Percentiles rank a stretch among this genome's conserved stretches.
Conservation (phyloP, 1,140 invertebrate genomes). For the Brachionus sp. region DNA sequence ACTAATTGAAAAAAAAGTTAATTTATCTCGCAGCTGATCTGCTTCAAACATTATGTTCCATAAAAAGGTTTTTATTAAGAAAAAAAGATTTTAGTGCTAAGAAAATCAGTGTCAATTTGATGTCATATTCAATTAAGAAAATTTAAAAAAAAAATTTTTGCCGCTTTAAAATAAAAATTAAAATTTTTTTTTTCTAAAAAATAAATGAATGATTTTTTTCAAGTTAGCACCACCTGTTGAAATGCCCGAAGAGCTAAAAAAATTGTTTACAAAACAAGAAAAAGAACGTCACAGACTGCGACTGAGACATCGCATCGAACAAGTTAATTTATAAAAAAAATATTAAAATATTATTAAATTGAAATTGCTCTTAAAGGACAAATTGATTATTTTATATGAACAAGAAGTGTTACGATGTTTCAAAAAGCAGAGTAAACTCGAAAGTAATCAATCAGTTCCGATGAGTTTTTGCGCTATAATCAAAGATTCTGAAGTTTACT, state of each 20-base stretch:
- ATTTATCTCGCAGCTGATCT: no score
- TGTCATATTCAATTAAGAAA: neutral
- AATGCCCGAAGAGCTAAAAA: neutral
- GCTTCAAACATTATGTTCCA: no score
- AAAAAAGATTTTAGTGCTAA: no score
- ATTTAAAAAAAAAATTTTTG: no score
- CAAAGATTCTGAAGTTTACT: constrained; percentile 19
- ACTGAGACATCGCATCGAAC: neutral
- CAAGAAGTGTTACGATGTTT: constrained; percentile 34
- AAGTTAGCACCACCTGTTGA: neutral
- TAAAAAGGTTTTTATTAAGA: no score
- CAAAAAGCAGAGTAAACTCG: neutral
- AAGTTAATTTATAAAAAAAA: neutral
- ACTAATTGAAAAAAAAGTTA: no score
- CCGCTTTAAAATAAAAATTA: neutral
- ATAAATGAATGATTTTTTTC: neutral
- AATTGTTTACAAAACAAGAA: constrained; percentile 15
- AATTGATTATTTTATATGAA: constrained; percentile 21
- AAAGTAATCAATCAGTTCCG: neutral
- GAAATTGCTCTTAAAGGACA: neutral
- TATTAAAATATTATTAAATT: neutral
- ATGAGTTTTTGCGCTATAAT: constrained; percentile 8
- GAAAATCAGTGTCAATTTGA: neutral
- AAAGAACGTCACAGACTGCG: constrained; percentile 17
- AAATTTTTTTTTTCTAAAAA: neutral